Evolutionary conservation across 2,888 invertebrate species (phyloP), one percentile per base, ranked within the genome.

Genomic region (Argyresthia albistria): DNA sequence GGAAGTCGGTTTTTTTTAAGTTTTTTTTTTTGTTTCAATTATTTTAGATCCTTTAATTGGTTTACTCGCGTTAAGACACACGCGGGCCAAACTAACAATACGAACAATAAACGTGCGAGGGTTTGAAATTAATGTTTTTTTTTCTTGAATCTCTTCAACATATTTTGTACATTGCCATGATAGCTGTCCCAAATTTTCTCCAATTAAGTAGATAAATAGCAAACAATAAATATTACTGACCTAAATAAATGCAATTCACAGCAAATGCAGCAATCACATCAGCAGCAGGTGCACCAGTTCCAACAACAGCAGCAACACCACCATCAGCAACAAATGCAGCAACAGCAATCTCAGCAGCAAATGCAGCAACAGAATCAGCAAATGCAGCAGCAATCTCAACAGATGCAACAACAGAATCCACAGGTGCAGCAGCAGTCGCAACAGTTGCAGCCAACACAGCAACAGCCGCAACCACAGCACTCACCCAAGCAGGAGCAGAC

Each of bases 281-380:
- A 60, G 62, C 82, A 82, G 60, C 80, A 67, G 54, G 64, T 60
- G 35, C 65, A 73, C 57, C 78, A 59, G 47, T 60, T 62, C 49
- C 60, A 59, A 61, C 53, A 59, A 60, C 53, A 60, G 66, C 67
- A 60, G 60, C 80, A 70, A 61, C 81, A 70, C 57, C 81, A 72
- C 25, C 70, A 66, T 16, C 75, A 72, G 52, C 72, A 88, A 65
- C 88, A 88, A 52, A 87, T 82, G 55, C 69, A 69, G 50, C 70
- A 72, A 58, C 75, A 74, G 55, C 76, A 61, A 37, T 69, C 68
- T 15, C 67, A 25, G 25, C 25, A 25, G 25, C 25, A 25, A 25
- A 25, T 66, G 52, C 73, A 69, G 43, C 67, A 69, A 35, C 65
- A 65, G 9, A 70, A 72, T 50, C 76, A 76, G 39, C 83, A 81